Percentiles rank a stretch among this genome's conserved stretches.
phyloP scores from a whole-genome alignment of 2,888 invertebrate genomes.

The Drosophila formosana region DNA sequence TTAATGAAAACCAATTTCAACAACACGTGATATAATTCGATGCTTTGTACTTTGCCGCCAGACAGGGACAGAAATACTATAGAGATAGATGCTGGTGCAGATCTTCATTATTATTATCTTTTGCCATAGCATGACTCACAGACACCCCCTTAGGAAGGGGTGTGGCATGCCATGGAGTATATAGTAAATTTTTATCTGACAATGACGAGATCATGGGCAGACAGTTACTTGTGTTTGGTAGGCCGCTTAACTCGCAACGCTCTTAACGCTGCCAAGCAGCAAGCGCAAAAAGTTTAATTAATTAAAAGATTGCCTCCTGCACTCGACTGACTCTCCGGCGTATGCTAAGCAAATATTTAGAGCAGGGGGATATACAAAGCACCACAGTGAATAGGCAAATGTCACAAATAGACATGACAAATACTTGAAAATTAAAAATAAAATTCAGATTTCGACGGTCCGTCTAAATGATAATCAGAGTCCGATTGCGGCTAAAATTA shows the following conservation, averaged over 20 bases:
- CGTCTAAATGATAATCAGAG: slow-evolving; percentile 37
- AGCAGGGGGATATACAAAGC: slow-evolving; percentile 5
- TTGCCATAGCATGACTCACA: slow-evolving; percentile 63
- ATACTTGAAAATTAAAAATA: slow-evolving; percentile 48
- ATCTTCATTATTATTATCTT: slow-evolving; percentile 58
- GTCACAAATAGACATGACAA: slow-evolving; percentile 62
- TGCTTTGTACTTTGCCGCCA: slow-evolving; percentile 54
- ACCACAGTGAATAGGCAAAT: slow-evolving; percentile 45
- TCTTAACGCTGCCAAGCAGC: slow-evolving; percentile 31
- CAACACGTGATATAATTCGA: slow-evolving; percentile 47
- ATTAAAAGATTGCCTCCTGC: slow-evolving; percentile 52
- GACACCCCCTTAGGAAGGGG: slow-evolving; percentile 1
- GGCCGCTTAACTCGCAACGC: slow-evolving; percentile 38
- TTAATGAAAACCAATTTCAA: slow-evolving; percentile 52
- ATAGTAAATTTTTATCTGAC: slow-evolving; percentile 60
- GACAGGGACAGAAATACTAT: not conserved
- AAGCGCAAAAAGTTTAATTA: slow-evolving; percentile 47
- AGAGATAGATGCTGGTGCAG: not conserved
- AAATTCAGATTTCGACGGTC: slow-evolving; percentile 32
- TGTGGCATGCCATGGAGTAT: not conserved
- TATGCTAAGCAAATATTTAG: slow-evolving; percentile 46
- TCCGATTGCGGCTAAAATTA: slow-evolving; percentile 52
- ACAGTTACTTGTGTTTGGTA: slow-evolving; percentile 76
- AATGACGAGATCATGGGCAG: slow-evolving; percentile 31
- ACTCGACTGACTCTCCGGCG: not conserved